Evolutionary conservation across 2,888 invertebrate species (phyloP).

Genomic region (Notodonta ziczac): DNA sequence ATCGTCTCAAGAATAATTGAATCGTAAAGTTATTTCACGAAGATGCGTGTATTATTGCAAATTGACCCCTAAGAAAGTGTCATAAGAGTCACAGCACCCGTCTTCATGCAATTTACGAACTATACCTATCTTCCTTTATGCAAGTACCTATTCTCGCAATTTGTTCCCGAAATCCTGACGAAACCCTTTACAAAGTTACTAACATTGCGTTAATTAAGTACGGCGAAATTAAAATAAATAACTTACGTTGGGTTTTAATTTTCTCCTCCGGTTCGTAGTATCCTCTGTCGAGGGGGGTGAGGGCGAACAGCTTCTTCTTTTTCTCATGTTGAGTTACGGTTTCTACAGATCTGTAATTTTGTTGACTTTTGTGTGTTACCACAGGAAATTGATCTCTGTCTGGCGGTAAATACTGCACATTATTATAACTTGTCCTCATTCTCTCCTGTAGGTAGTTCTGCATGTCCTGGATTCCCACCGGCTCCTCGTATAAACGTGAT

Average conservation of each 20-base stretch:
- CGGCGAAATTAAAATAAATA: slow-evolving; percentile 8
- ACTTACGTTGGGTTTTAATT: slow-evolving; percentile 42
- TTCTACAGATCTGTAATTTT: not conserved
- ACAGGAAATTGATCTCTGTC: not conserved
- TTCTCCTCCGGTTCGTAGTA: slow-evolving; percentile 47
- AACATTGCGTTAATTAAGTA: not conserved
- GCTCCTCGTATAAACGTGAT: slow-evolving; percentile 19
- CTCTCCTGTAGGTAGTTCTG: not conserved
- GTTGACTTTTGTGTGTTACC: not conserved
- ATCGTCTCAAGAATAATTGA: too few relatives aligned
- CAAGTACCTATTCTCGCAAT: too few relatives aligned
- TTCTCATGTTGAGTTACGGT: slow-evolving; percentile 13
- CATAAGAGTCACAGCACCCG: too few relatives aligned
- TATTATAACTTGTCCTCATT: not conserved
- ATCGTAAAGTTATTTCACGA: too few relatives aligned
- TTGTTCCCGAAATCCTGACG: too few relatives aligned
- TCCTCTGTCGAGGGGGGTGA: slow-evolving; percentile 58
- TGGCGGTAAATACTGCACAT: not conserved
- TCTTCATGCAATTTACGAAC: too few relatives aligned
- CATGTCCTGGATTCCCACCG: not conserved
- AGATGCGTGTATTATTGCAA: too few relatives aligned
- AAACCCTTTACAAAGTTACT: too few relatives aligned
- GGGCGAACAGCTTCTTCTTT: slow-evolving; percentile 48
- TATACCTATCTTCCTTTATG: too few relatives aligned
- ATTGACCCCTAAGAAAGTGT: too few relatives aligned